Evolutionary conservation across 2,888 invertebrate species (phyloP), one percentile per base, ranked within the genome.

Genomic region (Coelinius sp.): DNA sequence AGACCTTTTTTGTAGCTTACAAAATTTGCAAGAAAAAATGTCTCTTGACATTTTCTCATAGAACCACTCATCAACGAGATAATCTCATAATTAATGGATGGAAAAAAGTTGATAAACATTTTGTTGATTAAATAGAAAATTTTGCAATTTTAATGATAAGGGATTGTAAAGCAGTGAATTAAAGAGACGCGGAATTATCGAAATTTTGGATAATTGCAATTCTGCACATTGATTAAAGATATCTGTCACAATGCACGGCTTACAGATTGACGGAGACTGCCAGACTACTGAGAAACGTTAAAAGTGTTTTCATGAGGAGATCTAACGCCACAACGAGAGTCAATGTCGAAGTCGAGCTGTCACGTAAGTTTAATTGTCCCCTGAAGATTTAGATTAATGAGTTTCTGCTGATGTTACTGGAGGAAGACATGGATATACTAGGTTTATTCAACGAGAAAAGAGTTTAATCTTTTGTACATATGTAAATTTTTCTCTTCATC

Each of bases 181-280:
- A 17, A 20, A 49, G 20, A 20, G 17, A 5, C 20, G 46, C 46
- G 17, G 46, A 49, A 6, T 49, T 20, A 20, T 20, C 10, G 20
- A 49, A 49, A 20, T 20, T 49, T 49, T n/a, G 8, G 1, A 49
- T 20, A 4, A 6, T 46, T 17, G 44, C 46, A 25, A 64, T 24
- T 38, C 35, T 44, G 44, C 64, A 46, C 27, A 22, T 25, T 44
- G 2, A 46, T 38, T 44, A 44, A 64, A 46, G 17, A 59, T 31
- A 75, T 78, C 74, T 69, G 71, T 76, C 74, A 66, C 75, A 70
- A 79, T 77, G 77, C 76, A 80, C 79, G 77, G 78, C 88, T 91
- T 91, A 88, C 93, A 97, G 97, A 93, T 94, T 97, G 90, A 96
- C 97, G 90, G 98, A 98, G 93, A 97, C 97, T 87, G 97, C 97